Base-by-base conservation (phyloP, 1,140 invertebrate genomes). In the Leucophenga varia region DNA sequence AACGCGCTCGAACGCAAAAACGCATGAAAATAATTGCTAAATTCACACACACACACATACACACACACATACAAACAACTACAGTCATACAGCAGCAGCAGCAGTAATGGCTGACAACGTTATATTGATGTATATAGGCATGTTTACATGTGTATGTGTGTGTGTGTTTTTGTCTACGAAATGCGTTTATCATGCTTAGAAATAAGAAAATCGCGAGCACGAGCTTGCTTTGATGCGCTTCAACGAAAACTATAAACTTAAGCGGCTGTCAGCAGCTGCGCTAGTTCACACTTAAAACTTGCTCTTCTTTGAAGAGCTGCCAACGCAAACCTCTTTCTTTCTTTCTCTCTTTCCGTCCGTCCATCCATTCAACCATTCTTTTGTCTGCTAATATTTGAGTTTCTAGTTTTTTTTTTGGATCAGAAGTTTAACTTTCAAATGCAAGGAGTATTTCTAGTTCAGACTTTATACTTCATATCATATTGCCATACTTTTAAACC, bases 261-360 rank as follows among this genome's bases (percentile, higher is more conserved):
- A n/a, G n/a, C n/a, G 10, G 22, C 22, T 25, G 22, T 25, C 8
- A 47, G 43, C 50, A 52, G 42, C 54, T 52, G 54, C 32, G 45
- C 50, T 30, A 44, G 50, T 49, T 55, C 46, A 28, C 54, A 49
- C 32, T 55, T 55, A 52, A n/a, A n/a, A n/a, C n/a, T n/a, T n/a
- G n/a, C n/a, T n/a, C n/a, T n/a, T n/a, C n/a, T n/a, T n/a, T n/a
- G n/a, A n/a, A n/a, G n/a, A n/a, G n/a, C n/a, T n/a, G n/a, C n/a
- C n/a, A n/a, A n/a, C n/a, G n/a, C n/a, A n/a, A n/a, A n/a, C n/a
- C n/a, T n/a, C n/a, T n/a, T n/a, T n/a, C n/a, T n/a, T n/a, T 32
- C 25, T 13, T 32, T 17, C 38, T 13, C 32, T 31, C 32, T 10
- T 47, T 35, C 32, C 2, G 40, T 19, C 43, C 12, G 20, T 10